phyloP scores from a whole-genome alignment of 2,113 vertebrate species.

The Hepsetus odoe region DNA sequence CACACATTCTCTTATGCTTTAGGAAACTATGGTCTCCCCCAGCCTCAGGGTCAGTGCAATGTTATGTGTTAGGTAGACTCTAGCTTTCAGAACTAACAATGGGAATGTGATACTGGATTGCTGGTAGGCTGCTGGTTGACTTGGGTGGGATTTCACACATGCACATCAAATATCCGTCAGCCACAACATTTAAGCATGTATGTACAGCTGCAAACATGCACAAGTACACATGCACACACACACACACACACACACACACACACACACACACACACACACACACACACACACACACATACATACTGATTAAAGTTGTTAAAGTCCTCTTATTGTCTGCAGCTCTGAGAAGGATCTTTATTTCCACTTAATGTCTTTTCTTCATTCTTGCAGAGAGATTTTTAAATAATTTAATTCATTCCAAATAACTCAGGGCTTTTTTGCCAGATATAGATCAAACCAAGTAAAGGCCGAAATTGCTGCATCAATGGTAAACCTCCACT shows the following conservation, averaged over 20 bases:
- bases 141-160: background rate
- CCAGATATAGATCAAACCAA: too few species aligned
- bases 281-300: background rate
- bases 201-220: too few species aligned
- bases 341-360: too few species aligned
- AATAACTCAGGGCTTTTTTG: too few species aligned
- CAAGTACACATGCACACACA: too few species aligned
- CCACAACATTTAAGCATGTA: background rate
- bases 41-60: slow-evolving; percentile 46
- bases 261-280: background rate
- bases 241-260: too few species aligned
- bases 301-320: background rate
- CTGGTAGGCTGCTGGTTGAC: slow-evolving; percentile 23
- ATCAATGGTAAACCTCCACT: too few species aligned
- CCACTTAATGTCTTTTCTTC: too few species aligned
- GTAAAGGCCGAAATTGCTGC: too few species aligned
- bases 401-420: too few species aligned
- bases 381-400: too few species aligned
- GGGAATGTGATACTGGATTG: slow-evolving; percentile 32
- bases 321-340: too few species aligned
- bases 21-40: slow-evolving; percentile 27
- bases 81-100: slow-evolving; percentile 45
- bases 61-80: slow-evolving; percentile 39
- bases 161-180: background rate
- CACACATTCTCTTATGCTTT: background rate